A percentile compares a stretch with the other conserved stretches of the same genome.
These are phyloP conservation scores for Mastomys natalensis DNA, from an alignment of 2,113 vertebrate species.

Conservation along the genomic window DNA sequence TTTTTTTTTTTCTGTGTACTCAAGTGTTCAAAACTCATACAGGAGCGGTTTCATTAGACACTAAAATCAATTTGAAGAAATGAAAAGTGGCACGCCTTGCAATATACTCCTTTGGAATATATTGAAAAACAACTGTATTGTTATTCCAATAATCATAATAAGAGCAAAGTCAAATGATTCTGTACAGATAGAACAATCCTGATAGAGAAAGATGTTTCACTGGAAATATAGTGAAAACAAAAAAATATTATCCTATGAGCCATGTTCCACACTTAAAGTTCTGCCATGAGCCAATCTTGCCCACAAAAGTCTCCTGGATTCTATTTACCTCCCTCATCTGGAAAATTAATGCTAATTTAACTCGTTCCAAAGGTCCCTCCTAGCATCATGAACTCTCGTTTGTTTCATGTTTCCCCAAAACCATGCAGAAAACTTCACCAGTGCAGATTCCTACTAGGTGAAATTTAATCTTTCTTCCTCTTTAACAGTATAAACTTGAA, in stretches of 20 bases:
- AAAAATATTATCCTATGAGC: neutral
- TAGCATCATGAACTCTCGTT: neutral
- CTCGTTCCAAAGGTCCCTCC: neutral
- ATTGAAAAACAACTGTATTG: neutral
- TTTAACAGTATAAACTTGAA: neutral
- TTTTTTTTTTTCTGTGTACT: constrained; percentile 58
- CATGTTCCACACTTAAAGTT: neutral
- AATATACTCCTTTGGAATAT: constrained; percentile 13
- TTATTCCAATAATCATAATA: constrained; percentile 58
- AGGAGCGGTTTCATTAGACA: constrained; percentile 78
- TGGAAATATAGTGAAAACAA: constrained; percentile 28
- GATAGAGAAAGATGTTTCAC: neutral
- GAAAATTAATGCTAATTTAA: neutral
- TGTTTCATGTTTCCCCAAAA: constrained; percentile 23
- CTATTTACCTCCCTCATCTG: neutral
- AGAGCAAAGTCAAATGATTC: constrained; percentile 67
- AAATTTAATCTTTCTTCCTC: neutral
- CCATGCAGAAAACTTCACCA: constrained; percentile 10
- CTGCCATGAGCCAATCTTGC: neutral
- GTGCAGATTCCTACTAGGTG: neutral
- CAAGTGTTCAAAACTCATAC: constrained; percentile 77
- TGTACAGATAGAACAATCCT: constrained; percentile 48
- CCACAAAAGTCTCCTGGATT: neutral
- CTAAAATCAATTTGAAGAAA: constrained; percentile 74
- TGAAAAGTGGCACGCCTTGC: neutral